Base-by-base conservation (phyloP, 2,113 vertebrate genomes). In the Tyto alba region DNA sequence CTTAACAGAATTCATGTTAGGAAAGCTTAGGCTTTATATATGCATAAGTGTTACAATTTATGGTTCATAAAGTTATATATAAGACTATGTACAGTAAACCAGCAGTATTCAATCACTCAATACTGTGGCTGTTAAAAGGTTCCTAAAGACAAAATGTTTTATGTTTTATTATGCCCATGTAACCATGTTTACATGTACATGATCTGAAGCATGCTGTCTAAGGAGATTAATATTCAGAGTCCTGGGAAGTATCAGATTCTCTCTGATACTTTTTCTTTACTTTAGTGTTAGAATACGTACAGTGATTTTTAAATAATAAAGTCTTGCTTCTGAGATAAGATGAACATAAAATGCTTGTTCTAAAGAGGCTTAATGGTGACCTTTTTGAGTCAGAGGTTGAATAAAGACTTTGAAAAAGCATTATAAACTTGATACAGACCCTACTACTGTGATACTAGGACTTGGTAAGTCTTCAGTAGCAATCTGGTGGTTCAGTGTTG, bases 161-260 rank as follows among this genome's bases (percentile, higher is more conserved):
- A 16, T 67, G 16, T 68, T 72, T 64, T 29, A 40, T 10, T 67
- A 41, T 0, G 3, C 11, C 29, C 1, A 3, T 27, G 36, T 68
- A 56, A n/a, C 19, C 4, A 5, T 0, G 1, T 57, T 63, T 81
- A 20, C 26, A 6, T 12, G 11, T 85, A 13, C 1, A 0, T 43
- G 8, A 43, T 85, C 60, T 89, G 69, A 72, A 72, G 41, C 9
- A 72, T 81, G 4, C 22, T 88, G 19, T 69, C 50, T 23, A 55
- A 47, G 26, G 20, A 91, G 13, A 69, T 6, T 40, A 43, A 53
- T 78, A 32, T 40, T 92, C 21, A 11, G 10, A 88, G 36, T 79
- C 48, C 34, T 29, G 22, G 72, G 64, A 68, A 88, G 14, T 74
- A 45, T 85, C 53, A 22, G 22, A 30, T 77, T 63, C 13, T 89